Evolutionary conservation across 2,797 vertebrate genomes (phyloP).

Genomic region (Premnoplex brunnescens): DNA sequence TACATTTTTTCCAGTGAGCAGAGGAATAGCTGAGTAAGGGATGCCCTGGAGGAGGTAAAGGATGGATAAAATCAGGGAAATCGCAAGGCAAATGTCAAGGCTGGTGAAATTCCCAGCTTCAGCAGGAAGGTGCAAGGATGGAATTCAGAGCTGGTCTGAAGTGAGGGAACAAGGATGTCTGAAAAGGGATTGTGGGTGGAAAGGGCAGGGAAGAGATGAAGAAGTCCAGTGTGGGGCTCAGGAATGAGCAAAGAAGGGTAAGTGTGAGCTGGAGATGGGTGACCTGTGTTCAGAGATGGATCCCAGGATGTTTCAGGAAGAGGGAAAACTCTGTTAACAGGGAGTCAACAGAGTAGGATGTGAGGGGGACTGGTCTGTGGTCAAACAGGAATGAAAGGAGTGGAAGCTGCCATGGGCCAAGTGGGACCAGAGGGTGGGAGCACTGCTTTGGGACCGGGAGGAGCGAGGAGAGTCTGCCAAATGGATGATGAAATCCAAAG

Average conservation of each 20-base stretch:
- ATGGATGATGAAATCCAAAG: fast-evolving
- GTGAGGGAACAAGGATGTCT: neutral
- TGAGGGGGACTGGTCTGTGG: neutral
- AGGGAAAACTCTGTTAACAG: neutral
- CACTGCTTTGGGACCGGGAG: neutral
- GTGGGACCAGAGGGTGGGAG: neutral
- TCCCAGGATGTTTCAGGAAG: neutral
- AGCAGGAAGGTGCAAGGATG: neutral
- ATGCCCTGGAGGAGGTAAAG: fast-evolving
- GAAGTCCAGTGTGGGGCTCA: neutral
- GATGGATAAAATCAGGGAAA: neutral
- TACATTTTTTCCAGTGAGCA: neutral
- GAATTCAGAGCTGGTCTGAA: neutral
- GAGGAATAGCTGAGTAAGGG: neutral
- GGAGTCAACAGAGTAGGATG: neutral
- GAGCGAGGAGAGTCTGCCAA: neutral
- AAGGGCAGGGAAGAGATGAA: neutral
- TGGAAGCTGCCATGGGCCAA: neutral
- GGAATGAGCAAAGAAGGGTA: neutral
- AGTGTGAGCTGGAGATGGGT: fast-evolving
- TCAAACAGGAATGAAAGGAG: neutral
- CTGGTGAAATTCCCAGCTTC: neutral
- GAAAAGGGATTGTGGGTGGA: too few relatives aligned
- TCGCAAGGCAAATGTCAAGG: neutral
- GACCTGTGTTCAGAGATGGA: fast-evolving